These are phyloP conservation scores for Xiphydria camelus DNA, from an alignment of 2,888 invertebrate species.

Conservation along the genomic window DNA sequence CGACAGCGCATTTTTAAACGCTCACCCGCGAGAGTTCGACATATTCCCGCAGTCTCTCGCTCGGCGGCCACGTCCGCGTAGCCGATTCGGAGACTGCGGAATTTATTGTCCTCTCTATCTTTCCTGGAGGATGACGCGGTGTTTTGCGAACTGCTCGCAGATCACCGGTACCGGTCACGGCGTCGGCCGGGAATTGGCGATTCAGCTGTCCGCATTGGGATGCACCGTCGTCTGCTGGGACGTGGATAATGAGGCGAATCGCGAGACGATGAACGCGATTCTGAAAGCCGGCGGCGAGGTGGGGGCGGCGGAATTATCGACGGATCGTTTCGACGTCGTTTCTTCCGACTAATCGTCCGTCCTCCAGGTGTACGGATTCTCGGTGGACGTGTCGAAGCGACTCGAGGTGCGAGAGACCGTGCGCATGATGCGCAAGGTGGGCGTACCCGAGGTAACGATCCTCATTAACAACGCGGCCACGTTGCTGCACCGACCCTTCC, in stretches of 20 bases:
- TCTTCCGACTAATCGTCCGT: no score
- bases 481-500: constrained; percentile 51
- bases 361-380: constrained; percentile 42
- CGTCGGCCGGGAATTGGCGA: constrained; percentile 45
- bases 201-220: constrained; percentile 40
- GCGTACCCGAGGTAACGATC: constrained; percentile 57
- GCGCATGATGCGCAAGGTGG: constrained; percentile 36
- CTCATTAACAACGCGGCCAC: constrained; percentile 60
- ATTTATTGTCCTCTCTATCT: no score
- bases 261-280: constrained; percentile 35
- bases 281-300: constrained; percentile 45
- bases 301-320: constrained; percentile 40
- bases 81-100: no score
- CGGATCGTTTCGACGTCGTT: not conserved
- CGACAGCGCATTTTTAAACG: no score
- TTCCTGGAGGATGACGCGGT: not conserved
- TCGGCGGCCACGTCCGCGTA: no score
- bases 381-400: constrained; percentile 44
- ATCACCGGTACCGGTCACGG: constrained; percentile 49
- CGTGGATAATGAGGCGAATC: constrained; percentile 35
- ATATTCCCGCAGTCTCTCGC: no score
- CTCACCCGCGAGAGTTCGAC: no score
- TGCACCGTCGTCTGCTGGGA: constrained; percentile 49
- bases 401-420: constrained; percentile 37
- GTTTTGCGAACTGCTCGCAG: no score